phyloP scores from a whole-genome alignment of 2,797 vertebrate species.

The Sebastes melanostomus region DNA sequence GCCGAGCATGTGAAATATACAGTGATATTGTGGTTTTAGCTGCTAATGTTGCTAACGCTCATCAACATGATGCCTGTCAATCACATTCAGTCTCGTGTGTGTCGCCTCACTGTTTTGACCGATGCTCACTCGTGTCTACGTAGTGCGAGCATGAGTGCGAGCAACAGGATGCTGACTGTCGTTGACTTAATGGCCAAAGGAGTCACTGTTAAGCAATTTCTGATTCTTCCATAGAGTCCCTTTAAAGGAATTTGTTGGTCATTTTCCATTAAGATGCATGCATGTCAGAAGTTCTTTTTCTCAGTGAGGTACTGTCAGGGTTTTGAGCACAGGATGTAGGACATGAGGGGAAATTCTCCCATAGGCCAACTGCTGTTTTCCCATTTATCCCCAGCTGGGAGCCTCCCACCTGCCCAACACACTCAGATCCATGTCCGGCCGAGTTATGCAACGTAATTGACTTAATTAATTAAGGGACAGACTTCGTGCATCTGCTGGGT shows the following conservation, averaged over 20 bases:
- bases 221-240: too few relatives aligned
- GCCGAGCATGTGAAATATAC: too few relatives aligned
- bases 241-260: neutral
- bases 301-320: neutral
- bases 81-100: too few relatives aligned
- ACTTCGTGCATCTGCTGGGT: conserved; percentile 16
- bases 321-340: neutral
- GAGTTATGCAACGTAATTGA: conserved; percentile 65
- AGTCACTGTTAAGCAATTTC: too few relatives aligned
- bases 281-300: neutral
- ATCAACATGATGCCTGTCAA: too few relatives aligned
- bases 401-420: conserved; percentile 35
- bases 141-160: too few relatives aligned
- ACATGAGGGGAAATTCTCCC: neutral
- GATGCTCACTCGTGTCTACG: too few relatives aligned
- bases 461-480: conserved; percentile 63
- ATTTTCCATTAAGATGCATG: neutral
- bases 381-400: conserved; percentile 62
- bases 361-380: conserved; percentile 60
- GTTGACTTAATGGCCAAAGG: too few relatives aligned
- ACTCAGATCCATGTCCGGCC: conserved; percentile 45
- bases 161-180: too few relatives aligned
- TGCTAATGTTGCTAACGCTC: too few relatives aligned
- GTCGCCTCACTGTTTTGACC: too few relatives aligned
- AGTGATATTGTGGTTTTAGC: too few relatives aligned